These are phyloP conservation scores for Artibeus jamaicensis DNA, from an alignment of 2,797 vertebrate species.

Conservation along the genomic window DNA sequence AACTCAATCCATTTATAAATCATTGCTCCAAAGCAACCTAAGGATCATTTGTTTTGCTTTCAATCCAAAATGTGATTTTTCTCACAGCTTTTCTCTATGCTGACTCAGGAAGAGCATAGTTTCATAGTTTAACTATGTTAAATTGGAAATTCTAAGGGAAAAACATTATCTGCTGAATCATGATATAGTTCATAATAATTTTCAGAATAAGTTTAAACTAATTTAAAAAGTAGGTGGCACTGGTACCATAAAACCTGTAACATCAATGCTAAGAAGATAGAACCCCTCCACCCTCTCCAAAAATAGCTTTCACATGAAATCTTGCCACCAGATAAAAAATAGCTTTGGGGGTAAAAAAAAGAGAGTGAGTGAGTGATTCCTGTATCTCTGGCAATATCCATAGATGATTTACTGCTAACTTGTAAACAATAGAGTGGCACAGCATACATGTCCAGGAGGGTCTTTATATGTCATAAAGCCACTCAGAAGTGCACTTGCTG, in stretches of 20 bases:
- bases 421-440: constrained; percentile 84
- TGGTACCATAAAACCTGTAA: constrained; percentile 72
- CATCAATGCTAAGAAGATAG: constrained; percentile 76
- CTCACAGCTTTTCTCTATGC: constrained; percentile 50
- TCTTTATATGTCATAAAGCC: constrained; percentile 85
- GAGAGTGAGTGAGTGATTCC: background rate
- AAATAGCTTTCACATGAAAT: constrained; percentile 78
- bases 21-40: background rate
- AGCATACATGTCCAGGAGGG: constrained; percentile 84
- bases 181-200: constrained; percentile 73
- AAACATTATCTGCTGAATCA: constrained; percentile 63
- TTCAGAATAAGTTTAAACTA: constrained; percentile 49
- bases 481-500: constrained; percentile 84
- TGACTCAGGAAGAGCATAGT: background rate
- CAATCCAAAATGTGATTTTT: constrained; percentile 48
- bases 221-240: constrained; percentile 69
- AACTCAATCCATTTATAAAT: background rate
- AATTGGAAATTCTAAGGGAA: constrained; percentile 64
- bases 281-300: background rate
- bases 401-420: constrained; percentile 85
- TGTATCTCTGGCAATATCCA: constrained; percentile 79
- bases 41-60: constrained; percentile 40
- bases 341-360: constrained; percentile 73
- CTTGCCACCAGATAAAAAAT: constrained; percentile 77
- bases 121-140: constrained; percentile 29